These are phyloP conservation scores for Halictus ligatus DNA, from an alignment of 2,888 invertebrate species.

Conservation along the genomic window DNA sequence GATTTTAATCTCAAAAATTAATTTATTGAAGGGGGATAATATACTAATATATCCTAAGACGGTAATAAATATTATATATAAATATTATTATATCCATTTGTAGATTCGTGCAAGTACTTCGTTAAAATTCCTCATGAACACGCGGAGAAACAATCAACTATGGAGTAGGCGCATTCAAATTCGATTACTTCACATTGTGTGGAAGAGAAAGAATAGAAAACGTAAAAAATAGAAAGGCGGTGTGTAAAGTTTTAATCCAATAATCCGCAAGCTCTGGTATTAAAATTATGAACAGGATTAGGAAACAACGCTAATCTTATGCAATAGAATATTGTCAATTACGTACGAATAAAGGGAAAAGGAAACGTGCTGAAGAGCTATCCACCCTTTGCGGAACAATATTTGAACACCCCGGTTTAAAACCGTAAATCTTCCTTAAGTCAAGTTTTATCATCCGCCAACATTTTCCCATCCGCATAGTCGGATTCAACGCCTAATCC, in stretches of 20 bases:
- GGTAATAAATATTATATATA: background rate
- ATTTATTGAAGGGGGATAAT: background rate
- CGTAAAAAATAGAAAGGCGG: background rate
- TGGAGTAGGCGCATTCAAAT: background rate
- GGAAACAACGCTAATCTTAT: background rate
- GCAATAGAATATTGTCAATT: background rate
- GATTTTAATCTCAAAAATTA: background rate
- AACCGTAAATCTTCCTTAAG: slow-evolving; percentile 19
- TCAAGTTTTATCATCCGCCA: slow-evolving; percentile 12
- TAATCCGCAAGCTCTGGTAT: background rate
- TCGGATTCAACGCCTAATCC: slow-evolving; percentile 49
- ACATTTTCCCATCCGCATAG: background rate
- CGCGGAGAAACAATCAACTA: background rate
- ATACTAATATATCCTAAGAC: background rate
- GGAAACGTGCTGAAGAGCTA: background rate
- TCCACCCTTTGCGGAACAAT: background rate
- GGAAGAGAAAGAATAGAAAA: no score
- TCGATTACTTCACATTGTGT: no score
- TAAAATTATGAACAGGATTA: background rate
- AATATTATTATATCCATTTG: background rate
- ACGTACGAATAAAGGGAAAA: background rate
- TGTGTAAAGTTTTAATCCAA: background rate
- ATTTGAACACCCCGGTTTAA: background rate
- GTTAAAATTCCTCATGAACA: background rate
- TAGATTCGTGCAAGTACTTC: background rate